Percentiles rank a stretch among this genome's conserved stretches.
phyloP scores from a whole-genome alignment of 2,113 vertebrate species.

The Lontra canadensis region DNA sequence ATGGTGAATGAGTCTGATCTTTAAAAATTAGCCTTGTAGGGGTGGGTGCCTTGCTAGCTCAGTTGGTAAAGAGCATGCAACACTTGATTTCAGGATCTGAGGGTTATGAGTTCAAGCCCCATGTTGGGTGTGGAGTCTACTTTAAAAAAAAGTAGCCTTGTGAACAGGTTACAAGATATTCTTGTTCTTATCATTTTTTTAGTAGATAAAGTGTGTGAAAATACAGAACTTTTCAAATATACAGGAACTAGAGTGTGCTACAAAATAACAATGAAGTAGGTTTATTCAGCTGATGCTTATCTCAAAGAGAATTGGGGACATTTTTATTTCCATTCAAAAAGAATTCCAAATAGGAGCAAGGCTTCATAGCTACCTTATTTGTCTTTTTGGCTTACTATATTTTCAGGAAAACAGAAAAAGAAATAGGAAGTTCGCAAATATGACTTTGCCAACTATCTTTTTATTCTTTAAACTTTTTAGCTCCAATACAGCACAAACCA shows the following conservation, averaged over 20 bases:
- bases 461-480: not conserved
- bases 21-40: not conserved
- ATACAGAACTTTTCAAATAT: conserved; percentile 1
- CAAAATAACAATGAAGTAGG: not conserved
- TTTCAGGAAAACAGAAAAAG: not conserved
- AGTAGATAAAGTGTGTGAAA: not conserved
- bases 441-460: not conserved
- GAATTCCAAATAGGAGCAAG: not conserved
- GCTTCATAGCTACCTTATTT: not conserved
- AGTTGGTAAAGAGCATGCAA: not conserved
- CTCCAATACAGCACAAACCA: not conserved
- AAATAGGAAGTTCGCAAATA: not conserved
- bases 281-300: not conserved
- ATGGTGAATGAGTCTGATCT: not conserved
- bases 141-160: not conserved
- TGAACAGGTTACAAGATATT: not conserved
- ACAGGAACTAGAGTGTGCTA: not conserved
- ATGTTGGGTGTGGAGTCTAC: not conserved
- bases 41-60: not conserved
- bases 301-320: not conserved
- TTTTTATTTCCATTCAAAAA: not conserved
- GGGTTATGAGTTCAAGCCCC: not conserved
- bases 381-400: not conserved
- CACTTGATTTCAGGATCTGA: not conserved
- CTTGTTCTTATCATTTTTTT: not conserved